Conservation (phyloP, 2,888 invertebrate species). For the Tenthredo livida region DNA sequence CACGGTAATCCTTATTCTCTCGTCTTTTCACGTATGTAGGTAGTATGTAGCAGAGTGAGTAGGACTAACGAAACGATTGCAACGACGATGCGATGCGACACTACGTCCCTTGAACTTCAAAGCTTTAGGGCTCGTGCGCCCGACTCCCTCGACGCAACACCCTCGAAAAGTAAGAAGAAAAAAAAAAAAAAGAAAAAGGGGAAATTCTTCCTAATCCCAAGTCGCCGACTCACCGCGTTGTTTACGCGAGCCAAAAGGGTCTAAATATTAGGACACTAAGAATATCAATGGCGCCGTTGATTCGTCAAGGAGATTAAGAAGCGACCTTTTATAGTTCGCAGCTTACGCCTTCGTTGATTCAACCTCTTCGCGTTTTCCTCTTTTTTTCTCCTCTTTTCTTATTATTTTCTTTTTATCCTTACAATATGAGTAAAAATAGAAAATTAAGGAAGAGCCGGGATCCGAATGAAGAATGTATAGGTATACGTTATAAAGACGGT, state of each 20-base stretch:
- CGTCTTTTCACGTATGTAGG: too few species aligned
- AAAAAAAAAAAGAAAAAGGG: background rate
- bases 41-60: too few species aligned
- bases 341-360: slow-evolving; percentile 8
- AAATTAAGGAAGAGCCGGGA: background rate
- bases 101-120: background rate
- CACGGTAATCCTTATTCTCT: too few species aligned
- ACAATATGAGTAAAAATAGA: background rate
- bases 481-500: slow-evolving; percentile 13
- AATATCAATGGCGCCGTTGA: slow-evolving; percentile 40
- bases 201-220: slow-evolving; percentile 1
- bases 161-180: slow-evolving; percentile 1
- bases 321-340: background rate
- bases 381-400: background rate
- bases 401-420: background rate
- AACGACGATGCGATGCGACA: background rate
- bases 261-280: slow-evolving; percentile 42
- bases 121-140: slow-evolving; percentile 4
- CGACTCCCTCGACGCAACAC: background rate
- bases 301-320: slow-evolving; percentile 48
- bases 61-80: background rate
- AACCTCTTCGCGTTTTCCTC: background rate
- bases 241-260: slow-evolving; percentile 43
- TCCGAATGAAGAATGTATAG: background rate
- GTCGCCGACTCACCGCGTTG: slow-evolving; percentile 18